phyloP scores from a whole-genome alignment of 2,888 invertebrate species.

The Muschampia plurimacula region DNA sequence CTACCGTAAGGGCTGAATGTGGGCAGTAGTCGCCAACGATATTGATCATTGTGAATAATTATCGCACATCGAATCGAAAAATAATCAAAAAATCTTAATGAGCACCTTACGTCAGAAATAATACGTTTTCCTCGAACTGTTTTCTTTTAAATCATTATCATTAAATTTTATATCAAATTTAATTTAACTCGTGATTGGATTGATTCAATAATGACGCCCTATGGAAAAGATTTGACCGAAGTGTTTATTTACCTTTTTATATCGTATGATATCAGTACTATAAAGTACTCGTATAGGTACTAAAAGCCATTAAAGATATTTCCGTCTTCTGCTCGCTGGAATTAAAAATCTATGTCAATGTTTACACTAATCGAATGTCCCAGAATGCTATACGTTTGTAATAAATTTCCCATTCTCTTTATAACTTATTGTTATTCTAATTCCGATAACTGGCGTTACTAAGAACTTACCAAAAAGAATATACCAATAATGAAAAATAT shows the following conservation, averaged over 20 bases:
- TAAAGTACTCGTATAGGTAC: too few relatives aligned
- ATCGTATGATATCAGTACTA: not conserved
- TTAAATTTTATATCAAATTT: not conserved
- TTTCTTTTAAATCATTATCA: constrained; percentile 19
- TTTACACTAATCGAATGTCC: too few relatives aligned
- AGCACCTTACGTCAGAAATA: constrained; percentile 26
- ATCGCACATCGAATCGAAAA: constrained; percentile 14
- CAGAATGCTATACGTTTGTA: too few relatives aligned
- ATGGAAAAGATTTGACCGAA: not conserved
- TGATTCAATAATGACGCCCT: not conserved
- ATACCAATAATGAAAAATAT: too few relatives aligned
- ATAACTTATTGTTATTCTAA: too few relatives aligned
- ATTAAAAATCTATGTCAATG: too few relatives aligned
- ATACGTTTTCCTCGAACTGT: constrained; percentile 26
- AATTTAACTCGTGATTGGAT: not conserved
- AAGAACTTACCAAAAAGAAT: too few relatives aligned
- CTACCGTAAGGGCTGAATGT: constrained; percentile 13
- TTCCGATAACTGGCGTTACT: too few relatives aligned
- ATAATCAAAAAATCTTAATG: constrained; percentile 31
- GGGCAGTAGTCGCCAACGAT: constrained; percentile 15
- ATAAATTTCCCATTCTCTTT: too few relatives aligned
- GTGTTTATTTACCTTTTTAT: not conserved
- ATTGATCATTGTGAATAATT: constrained; percentile 9
- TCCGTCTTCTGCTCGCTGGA: too few relatives aligned
- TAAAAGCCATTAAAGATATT: too few relatives aligned